Base-by-base conservation (phyloP, 2,797 vertebrate species). In the Leptoclinus maculatus region DNA sequence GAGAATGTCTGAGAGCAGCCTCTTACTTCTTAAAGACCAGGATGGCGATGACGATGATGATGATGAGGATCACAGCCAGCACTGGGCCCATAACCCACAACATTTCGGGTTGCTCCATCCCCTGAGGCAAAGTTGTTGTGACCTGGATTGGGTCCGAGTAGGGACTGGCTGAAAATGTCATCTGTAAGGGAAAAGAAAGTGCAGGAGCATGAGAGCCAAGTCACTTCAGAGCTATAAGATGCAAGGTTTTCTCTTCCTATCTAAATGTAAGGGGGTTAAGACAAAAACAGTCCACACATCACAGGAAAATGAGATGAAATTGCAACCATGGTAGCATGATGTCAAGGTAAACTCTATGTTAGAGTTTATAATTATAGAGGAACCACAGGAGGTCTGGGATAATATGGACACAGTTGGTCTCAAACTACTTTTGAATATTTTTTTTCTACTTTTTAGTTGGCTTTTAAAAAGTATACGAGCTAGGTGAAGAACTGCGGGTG, bases 81-180 rank as follows among this genome's bases (percentile, higher is more conserved):
- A 99, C 98, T 0, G 98, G 98, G 36, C 98, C 98, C 93, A 99
- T 98, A 89, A 99, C 98, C 98, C 98, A 99, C 86, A 99, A 84
- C 98, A 99, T 99, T 90, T 99, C 98, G 0, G 98, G 97, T 29
- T 98, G 97, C 73, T 99, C 98, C 79, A 95, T 93, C 49, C 95
- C 96, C 75, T 92, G 95, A 3, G 94, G 43, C 45, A 89, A 0
- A 2, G 84, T 88, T 29, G 93, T 78, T 34, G 92, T 85, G 88
- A 99, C 95, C 77, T 95, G 92, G 0, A 99, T 96, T 66, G 95
- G 96, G 81, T 99, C 98, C 0, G 98, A 99, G 93, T 98, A 99
- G 34, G 98, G 98, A 84, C 98, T 99, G 90, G 97, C 96, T 25
- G 97, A 97, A 1, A 97, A 99, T 58, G 96, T 97, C 94, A 97